Base-by-base conservation (phyloP, 2,797 vertebrate genomes). In the Hyperoplus immaculatus region DNA sequence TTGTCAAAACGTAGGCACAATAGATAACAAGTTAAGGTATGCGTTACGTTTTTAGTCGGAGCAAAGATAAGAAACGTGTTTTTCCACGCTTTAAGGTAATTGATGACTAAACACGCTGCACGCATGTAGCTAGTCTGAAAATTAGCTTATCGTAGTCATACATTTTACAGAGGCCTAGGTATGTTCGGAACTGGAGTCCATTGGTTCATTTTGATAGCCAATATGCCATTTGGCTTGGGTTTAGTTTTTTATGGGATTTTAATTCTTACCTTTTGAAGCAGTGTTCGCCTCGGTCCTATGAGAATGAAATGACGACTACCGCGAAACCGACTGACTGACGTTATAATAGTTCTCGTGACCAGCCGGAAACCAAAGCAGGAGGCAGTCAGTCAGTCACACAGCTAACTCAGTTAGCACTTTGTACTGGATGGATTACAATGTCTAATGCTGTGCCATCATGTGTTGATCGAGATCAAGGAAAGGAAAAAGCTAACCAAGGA, bases 241-340 rank as follows among this genome's bases (percentile, higher is more conserved):
- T 60, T 0, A 6, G 3, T 29, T 29, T 45, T 0, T 16, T 0
- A 41, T 0, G 0, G 0, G 13, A 4, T 1, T 7, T 2, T 0
- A 5, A 41, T 45, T 39, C 70, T 15, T 88, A 92, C 91, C 89
- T 87, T 66, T 39, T 2, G 8, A 72, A 66, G 65, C 21, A 13
- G 72, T 39, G 10, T n/a, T 58, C 0, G 64, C 41, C 36, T 68
- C 4, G 45, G n/a, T 14, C 55, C 57, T 55, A 50, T 10, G 53
- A 74, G 49, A 45, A 57, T 66, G 68, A 87, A 84, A 88, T 82
- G 80, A 77, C 85, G 80, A 57, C 77, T 41, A 49, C n/a, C 5
- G 51, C 8, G 43, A 10, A 5, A 16, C 10, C 12, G 41, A 60
- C 46, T 72, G 45, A 46, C 21, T 21, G 21, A 42, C 64, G 68